Evolutionary conservation across 2,113 vertebrate species (phyloP).

Genomic region (Calonectris borealis): DNA sequence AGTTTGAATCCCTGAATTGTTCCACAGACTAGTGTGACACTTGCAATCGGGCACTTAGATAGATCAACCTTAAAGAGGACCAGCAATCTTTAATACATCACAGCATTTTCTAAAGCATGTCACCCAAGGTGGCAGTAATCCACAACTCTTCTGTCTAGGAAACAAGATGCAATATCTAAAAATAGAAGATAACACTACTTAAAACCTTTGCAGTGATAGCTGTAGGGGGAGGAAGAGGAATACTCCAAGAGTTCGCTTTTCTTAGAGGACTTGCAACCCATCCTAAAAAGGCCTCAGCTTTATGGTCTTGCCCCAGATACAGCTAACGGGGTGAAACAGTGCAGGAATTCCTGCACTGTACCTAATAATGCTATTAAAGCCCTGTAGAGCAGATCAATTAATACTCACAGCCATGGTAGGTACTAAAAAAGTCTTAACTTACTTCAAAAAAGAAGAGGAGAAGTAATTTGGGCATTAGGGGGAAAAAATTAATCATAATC

Average conservation of each 20-base stretch:
- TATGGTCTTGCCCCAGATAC: neutral
- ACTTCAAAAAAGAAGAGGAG: neutral
- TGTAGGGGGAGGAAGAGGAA: neutral
- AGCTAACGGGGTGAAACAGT: neutral
- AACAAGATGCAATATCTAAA: neutral
- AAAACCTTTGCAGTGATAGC: neutral
- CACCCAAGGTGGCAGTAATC: neutral
- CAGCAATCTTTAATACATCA: neutral
- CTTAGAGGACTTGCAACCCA: neutral
- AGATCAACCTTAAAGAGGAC: neutral
- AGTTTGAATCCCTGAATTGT: neutral
- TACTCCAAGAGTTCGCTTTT: neutral
- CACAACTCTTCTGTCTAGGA: neutral
- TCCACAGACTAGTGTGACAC: neutral
- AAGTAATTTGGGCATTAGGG: neutral
- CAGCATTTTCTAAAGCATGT: neutral
- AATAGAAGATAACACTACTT: neutral
- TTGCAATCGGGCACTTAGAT: neutral
- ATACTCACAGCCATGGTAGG: neutral
- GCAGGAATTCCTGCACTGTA: neutral
- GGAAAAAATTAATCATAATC: neutral
- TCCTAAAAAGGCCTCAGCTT: neutral
- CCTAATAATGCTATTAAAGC: neutral
- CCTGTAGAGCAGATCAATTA: neutral
- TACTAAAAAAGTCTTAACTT: neutral